phyloP scores from a whole-genome alignment of 2,888 invertebrate genomes.

The Physocephala rufipes region DNA sequence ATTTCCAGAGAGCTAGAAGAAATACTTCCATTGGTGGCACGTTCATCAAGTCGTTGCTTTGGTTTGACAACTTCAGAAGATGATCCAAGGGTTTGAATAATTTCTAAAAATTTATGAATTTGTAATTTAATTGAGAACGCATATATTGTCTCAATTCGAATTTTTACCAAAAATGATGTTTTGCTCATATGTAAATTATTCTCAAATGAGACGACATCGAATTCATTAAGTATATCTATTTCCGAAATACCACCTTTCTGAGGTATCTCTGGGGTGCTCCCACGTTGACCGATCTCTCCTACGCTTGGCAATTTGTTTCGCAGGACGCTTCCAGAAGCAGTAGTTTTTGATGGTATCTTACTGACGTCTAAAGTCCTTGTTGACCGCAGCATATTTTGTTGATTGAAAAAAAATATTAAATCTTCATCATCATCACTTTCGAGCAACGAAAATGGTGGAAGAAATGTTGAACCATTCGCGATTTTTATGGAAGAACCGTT shows the following conservation, averaged over 20 bases:
- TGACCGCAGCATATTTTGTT: slow-evolving; percentile 24
- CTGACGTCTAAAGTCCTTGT: neutral
- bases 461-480: slow-evolving; percentile 26
- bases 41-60: slow-evolving; percentile 29
- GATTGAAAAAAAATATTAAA: slow-evolving; percentile 47
- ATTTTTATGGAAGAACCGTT: slow-evolving; percentile 34
- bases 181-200: slow-evolving; percentile 59
- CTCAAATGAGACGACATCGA: slow-evolving; percentile 56
- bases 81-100: slow-evolving; percentile 44
- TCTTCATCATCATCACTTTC: slow-evolving; percentile 53
- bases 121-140: no score
- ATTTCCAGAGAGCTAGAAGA: slow-evolving; percentile 61
- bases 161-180: slow-evolving; percentile 56
- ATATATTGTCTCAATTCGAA: neutral
- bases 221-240: slow-evolving; percentile 58
- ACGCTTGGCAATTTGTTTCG: neutral
- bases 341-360: neutral
- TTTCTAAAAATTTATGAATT: slow-evolving; percentile 31
- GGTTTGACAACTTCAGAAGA: slow-evolving; percentile 30
- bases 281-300: no score
- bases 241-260: slow-evolving; percentile 41
- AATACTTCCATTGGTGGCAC: slow-evolving; percentile 57
- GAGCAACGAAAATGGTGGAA: slow-evolving; percentile 47
- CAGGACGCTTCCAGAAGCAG: neutral
- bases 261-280: neutral